Conservation (phyloP, 2,888 invertebrate species). For the Nephrotoma guestfalica region DNA sequence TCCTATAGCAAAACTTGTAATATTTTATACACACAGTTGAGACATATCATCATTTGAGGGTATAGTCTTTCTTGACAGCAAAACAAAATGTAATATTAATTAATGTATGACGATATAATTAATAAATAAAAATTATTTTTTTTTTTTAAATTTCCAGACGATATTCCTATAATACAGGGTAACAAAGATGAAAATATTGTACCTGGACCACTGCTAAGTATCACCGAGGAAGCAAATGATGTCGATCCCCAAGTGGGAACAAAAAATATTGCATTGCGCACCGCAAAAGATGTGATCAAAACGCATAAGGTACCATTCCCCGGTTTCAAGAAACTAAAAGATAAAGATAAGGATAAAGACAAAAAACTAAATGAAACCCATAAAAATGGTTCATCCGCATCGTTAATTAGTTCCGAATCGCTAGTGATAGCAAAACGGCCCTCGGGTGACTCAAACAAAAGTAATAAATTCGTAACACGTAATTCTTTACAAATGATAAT, state of each 20-base stretch:
- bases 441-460: not conserved
- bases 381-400: constrained; percentile 11
- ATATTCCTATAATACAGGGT: constrained; percentile 65
- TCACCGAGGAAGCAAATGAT: constrained; percentile 27
- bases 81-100: no score
- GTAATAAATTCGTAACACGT: constrained; percentile 7
- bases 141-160: constrained; percentile 44
- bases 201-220: constrained; percentile 26
- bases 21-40: no score
- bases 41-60: no score
- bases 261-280: constrained; percentile 27
- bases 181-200: constrained; percentile 21
- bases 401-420: not conserved
- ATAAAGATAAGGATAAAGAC: constrained; percentile 19
- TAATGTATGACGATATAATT: no score
- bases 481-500: constrained; percentile 4
- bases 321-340: constrained; percentile 32
- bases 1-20: no score
- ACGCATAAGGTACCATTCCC: constrained; percentile 31
- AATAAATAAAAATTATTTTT: no score
- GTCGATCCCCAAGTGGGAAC: constrained; percentile 18
- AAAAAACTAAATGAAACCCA: constrained; percentile 9
- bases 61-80: no score
- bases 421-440: not conserved
- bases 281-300: constrained; percentile 32